phyloP scores from a whole-genome alignment of 2,888 invertebrate genomes.

The Hirtodrosophila trivittata region DNA sequence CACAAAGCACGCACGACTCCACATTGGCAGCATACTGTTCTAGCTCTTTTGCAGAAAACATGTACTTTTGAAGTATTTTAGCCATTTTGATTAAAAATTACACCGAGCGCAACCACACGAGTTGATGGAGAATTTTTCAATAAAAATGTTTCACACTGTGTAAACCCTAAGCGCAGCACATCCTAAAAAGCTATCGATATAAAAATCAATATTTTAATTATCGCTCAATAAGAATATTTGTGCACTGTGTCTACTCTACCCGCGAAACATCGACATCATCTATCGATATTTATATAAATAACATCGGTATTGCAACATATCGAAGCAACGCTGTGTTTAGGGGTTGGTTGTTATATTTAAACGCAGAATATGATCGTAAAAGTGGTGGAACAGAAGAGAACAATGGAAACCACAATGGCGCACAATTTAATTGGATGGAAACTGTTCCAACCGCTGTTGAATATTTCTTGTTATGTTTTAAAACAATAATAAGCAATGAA shows the following conservation, averaged over 20 bases:
- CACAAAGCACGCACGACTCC: slow-evolving; percentile 85
- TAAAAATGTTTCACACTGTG: slow-evolving; percentile 11
- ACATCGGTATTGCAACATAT: slow-evolving; percentile 1
- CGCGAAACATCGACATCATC: no score
- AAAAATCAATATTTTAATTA: not conserved
- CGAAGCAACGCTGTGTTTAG: slow-evolving; percentile 7
- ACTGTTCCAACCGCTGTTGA: no score
- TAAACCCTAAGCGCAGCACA: slow-evolving; percentile 21
- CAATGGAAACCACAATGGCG: not conserved
- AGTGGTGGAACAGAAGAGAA: slow-evolving; percentile 6
- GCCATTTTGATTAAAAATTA: slow-evolving; percentile 65
- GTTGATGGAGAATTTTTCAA: slow-evolving; percentile 34
- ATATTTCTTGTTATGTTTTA: no score
- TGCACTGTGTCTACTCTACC: no score
- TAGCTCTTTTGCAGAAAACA: slow-evolving; percentile 84
- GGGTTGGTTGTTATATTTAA: slow-evolving; percentile 29
- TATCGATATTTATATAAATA: no score
- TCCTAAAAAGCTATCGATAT: not conserved
- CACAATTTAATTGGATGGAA: no score
- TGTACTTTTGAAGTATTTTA: slow-evolving; percentile 80
- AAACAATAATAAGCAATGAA: no score
- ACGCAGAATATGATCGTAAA: slow-evolving; percentile 11
- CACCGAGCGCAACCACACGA: slow-evolving; percentile 51
- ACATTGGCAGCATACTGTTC: slow-evolving; percentile 84
- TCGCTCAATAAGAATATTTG: no score